Evolutionary conservation across 2,888 invertebrate species (phyloP).

Genomic region (Mythimna lalbum): DNA sequence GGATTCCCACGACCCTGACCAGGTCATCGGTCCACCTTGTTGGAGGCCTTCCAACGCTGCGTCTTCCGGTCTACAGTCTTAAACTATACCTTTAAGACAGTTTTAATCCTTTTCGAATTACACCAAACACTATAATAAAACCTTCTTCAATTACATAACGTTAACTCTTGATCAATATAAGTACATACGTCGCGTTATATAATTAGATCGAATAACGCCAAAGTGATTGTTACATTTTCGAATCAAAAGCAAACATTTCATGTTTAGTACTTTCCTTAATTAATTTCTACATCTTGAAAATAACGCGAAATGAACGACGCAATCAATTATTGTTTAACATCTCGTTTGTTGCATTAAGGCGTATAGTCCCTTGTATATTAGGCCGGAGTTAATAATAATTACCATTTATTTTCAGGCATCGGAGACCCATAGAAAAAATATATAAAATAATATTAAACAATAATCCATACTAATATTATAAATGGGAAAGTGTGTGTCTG

Average conservation of each 20-base stretch:
- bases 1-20: too few species aligned
- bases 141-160: not conserved
- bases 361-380: too few species aligned
- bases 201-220: constrained; percentile 2
- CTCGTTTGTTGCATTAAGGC: constrained; percentile 49
- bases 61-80: too few species aligned
- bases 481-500: too few species aligned
- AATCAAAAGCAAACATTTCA: constrained; percentile 49
- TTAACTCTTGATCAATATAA: constrained; percentile 7
- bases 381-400: too few species aligned
- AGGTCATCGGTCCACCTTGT: too few species aligned
- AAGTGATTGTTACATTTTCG: constrained; percentile 25
- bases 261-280: constrained; percentile 47
- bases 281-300: constrained; percentile 58
- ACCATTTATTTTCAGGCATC: too few species aligned
- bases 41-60: too few species aligned
- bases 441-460: too few species aligned
- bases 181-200: constrained; percentile 6
- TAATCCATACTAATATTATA: too few species aligned
- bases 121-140: constrained; percentile 6
- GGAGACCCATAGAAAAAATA: too few species aligned
- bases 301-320: constrained; percentile 56
- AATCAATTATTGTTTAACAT: constrained; percentile 51
- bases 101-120: not conserved
- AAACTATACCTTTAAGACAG: too few species aligned